A percentile compares a stretch with the other conserved stretches of the same genome.
phyloP scores from a whole-genome alignment of 1,140 invertebrate species.

The Ylistrum balloti region DNA sequence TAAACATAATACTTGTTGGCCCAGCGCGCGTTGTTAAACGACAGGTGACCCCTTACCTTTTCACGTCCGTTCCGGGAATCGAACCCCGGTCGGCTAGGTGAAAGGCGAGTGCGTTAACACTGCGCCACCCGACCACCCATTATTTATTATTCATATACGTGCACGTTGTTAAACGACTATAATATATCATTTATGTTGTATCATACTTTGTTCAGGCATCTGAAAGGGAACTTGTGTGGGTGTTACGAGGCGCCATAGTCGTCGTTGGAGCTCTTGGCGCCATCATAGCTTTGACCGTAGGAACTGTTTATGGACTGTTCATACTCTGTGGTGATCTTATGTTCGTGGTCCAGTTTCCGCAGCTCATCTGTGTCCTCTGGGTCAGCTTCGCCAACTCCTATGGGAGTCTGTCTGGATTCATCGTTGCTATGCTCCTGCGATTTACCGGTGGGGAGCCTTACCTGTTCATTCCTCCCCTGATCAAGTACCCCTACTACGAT shows the following conservation, averaged over 20 bases:
- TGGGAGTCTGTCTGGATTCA: conserved; percentile 91
- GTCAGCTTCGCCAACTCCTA: conserved; percentile 91
- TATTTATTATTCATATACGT: too few relatives aligned
- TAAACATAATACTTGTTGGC: too few relatives aligned
- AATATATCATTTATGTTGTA: too few relatives aligned
- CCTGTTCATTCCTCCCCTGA: conserved; percentile 90
- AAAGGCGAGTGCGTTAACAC: too few relatives aligned
- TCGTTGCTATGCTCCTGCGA: conserved; percentile 92
- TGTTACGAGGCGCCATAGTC: conserved; percentile 66
- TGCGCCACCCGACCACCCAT: too few relatives aligned
- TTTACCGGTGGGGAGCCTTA: conserved; percentile 92
- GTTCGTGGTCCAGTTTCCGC: conserved; percentile 73
- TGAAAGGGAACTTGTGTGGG: conserved; percentile 71
- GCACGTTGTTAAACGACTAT: too few relatives aligned
- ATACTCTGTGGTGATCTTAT: conserved; percentile 72
- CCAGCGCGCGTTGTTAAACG: too few relatives aligned
- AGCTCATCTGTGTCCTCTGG: conserved; percentile 69
- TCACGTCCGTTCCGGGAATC: too few relatives aligned
- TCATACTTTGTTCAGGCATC: conserved; percentile 65
- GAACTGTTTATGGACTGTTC: conserved; percentile 71
- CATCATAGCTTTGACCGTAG: conserved; percentile 64
- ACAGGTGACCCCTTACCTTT: too few relatives aligned
- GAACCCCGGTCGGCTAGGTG: too few relatives aligned
- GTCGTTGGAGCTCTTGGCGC: conserved; percentile 63
- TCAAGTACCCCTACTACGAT: conserved; percentile 93